A percentile compares a stretch with the other conserved stretches of the same genome.
Conservation (phyloP, 2,113 vertebrate genomes). For the Pyrgilauda ruficollis region DNA sequence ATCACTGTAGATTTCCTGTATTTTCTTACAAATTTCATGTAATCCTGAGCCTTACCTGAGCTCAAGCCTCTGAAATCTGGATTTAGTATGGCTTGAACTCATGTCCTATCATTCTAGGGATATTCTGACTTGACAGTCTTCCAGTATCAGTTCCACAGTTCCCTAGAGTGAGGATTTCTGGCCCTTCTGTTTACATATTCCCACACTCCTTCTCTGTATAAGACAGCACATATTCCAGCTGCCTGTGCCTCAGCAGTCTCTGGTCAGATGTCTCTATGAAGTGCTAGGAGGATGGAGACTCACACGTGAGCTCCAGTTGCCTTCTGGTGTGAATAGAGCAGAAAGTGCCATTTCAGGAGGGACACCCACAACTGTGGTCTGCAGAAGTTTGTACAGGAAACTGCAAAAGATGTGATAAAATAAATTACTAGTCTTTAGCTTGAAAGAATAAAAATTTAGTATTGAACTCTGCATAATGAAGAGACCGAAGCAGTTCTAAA, state of each 20-base stretch:
- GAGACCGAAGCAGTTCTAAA: background rate
- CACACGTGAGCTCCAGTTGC: background rate
- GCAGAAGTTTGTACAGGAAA: background rate
- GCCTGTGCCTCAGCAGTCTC: background rate
- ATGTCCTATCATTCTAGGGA: background rate
- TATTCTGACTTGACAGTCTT: background rate
- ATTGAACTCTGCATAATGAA: background rate
- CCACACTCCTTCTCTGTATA: background rate
- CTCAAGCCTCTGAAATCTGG: background rate
- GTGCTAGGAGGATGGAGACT: background rate
- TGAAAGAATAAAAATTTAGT: background rate
- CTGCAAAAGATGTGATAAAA: background rate
- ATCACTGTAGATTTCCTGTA: background rate
- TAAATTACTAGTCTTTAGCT: background rate
- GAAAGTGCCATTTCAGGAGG: background rate
- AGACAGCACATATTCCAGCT: background rate
- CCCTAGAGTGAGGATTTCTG: background rate
- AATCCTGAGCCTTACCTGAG: background rate
- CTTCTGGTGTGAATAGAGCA: background rate
- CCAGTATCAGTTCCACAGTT: background rate
- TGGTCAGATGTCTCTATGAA: background rate
- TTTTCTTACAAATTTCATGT: background rate
- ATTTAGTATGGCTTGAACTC: background rate
- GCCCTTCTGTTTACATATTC: background rate
- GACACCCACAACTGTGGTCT: background rate